phyloP scores from a whole-genome alignment of 2,797 vertebrate species.

The Anniella stebbinsi region DNA sequence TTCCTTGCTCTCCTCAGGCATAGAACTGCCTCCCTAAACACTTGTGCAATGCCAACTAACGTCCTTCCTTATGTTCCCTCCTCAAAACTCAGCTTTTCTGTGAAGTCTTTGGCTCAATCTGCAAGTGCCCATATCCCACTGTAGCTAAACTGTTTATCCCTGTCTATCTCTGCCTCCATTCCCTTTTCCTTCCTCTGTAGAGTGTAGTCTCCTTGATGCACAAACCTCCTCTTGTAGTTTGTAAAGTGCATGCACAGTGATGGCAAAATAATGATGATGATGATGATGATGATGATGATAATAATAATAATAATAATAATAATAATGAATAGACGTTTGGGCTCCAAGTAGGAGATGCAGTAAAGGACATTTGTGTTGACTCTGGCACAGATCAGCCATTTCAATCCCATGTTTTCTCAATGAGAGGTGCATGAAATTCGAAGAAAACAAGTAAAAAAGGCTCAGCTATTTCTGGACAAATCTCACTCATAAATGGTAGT shows the following conservation, averaged over 20 bases:
- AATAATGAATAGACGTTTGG: neutral
- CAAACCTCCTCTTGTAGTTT: neutral
- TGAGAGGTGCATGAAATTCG: neutral
- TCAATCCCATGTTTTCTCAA: neutral
- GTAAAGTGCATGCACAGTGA: neutral
- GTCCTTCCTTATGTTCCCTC: neutral
- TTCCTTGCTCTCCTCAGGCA: neutral
- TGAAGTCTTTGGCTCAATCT: neutral
- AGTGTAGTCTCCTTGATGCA: neutral
- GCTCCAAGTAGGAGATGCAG: neutral
- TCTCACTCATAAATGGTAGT: neutral
- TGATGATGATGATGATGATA: no score
- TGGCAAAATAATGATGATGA: neutral
- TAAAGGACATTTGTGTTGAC: neutral
- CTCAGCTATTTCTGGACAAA: neutral
- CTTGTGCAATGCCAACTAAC: neutral
- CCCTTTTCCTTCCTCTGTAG: neutral
- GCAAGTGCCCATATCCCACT: neutral
- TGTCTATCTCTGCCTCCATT: neutral
- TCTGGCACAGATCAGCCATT: neutral
- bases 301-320: no score
- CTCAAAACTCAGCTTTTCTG: neutral
- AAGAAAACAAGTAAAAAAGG: neutral
- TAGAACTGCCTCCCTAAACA: neutral
- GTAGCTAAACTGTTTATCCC: neutral